These are phyloP conservation scores for Antrozous pallidus DNA, from an alignment of 2,797 vertebrate species.

Conservation along the genomic window DNA sequence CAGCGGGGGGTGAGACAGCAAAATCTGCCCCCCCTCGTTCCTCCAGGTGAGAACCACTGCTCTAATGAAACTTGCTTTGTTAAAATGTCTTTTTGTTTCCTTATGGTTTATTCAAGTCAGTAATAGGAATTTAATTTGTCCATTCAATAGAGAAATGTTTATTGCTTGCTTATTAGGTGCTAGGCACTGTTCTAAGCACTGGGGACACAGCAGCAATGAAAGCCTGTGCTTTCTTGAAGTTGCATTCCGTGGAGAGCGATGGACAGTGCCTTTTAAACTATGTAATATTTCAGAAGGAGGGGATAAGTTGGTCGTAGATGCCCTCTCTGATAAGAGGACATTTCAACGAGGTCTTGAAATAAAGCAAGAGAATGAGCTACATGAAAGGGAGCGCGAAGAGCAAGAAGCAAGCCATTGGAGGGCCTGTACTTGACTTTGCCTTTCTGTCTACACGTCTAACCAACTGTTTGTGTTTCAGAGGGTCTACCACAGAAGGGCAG, in stretches of 20 bases:
- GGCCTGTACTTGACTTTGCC: background rate
- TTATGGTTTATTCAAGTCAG: background rate
- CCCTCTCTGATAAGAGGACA: background rate
- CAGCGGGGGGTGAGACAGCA: background rate
- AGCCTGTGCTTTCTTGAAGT: background rate
- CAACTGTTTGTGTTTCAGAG: conserved; percentile 84
- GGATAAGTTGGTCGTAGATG: background rate
- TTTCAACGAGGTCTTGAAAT: background rate
- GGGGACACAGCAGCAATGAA: background rate
- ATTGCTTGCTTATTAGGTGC: background rate
- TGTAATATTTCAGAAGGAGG: background rate
- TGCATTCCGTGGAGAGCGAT: background rate
- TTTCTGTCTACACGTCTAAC: conserved; percentile 58
- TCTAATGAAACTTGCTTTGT: background rate
- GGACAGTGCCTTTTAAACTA: background rate
- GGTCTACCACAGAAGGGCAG: conserved; percentile 84
- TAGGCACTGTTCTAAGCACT: background rate
- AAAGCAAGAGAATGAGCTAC: background rate
- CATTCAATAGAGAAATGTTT: background rate
- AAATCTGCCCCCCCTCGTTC: background rate
- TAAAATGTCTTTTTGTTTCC: background rate
- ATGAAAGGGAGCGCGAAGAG: background rate
- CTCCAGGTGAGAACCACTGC: background rate
- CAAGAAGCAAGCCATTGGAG: background rate
- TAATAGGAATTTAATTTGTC: background rate